Base-by-base conservation (phyloP, 2,113 vertebrate genomes). In the Puffinus mauretanicus region DNA sequence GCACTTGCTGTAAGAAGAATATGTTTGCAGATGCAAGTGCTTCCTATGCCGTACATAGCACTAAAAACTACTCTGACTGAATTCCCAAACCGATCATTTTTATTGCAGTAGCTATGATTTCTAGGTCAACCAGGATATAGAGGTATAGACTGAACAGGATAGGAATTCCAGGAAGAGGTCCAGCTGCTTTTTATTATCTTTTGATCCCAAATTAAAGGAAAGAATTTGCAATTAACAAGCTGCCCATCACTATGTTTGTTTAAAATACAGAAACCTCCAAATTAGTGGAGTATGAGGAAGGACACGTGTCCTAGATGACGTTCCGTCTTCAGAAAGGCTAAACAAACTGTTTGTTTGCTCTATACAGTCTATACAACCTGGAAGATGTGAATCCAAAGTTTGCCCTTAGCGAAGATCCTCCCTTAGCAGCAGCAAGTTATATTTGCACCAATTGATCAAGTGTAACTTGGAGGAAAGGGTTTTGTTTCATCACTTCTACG, bases 401-500 rank as follows among this genome's bases (percentile, higher is more conserved):
- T 95, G 81, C 65, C 90, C 86, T 89, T 94, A 75, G 72, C 72
- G 65, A 87, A 76, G 71, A 82, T 80, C 55, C 65, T 96, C 64
- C 94, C 38, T 90, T 95, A 86, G 94, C 81, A 94, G 94, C 77
- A 96, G 81, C 55, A 93, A 92, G 75, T 91, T 81, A 16, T 44
- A 91, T 94, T 72, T 95, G 87, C 93, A 96, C 64, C 86, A 55
- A 49, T 6, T 67, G 55, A 88, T 83, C 80, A 96, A 91, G 91
- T 92, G 44, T 38, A 85, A 96, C 78, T 81, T 86, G 69, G 57
- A 89, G 84, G 88, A 89, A 91, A 90, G 93, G 78, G 78, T 91
- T 96, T 96, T 96, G 93, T 96, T 96, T 96, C 93, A 88, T 62
- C 91, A 91, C 93, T 90, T 94, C 94, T 91, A 95, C 22, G 5